Conservation (phyloP, 2,888 invertebrate genomes). For the Drosophila leonis region DNA sequence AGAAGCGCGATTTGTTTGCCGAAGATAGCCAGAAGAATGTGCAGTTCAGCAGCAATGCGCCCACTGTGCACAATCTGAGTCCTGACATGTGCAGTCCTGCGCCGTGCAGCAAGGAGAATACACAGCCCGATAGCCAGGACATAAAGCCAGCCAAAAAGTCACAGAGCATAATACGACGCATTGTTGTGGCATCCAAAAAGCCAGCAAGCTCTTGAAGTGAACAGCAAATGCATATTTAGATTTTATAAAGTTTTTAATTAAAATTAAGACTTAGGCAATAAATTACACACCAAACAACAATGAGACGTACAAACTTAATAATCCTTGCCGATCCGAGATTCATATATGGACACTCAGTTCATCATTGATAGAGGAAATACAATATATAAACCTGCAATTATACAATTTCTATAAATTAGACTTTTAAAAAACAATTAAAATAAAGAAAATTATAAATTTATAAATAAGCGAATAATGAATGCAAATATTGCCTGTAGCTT, state of each 20-base stretch:
- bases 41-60: conserved; percentile 66
- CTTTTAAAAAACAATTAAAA: neutral
- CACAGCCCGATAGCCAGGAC: conserved; percentile 38
- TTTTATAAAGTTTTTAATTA: conserved; percentile 36
- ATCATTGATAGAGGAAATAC: neutral
- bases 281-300: conserved; percentile 44
- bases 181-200: conserved; percentile 74
- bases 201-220: conserved; percentile 26
- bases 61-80: conserved; percentile 68
- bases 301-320: conserved; percentile 44
- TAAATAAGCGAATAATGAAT: neutral
- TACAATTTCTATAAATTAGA: neutral
- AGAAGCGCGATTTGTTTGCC: conserved; percentile 65
- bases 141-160: conserved; percentile 74
- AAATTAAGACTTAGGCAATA: conserved; percentile 33
- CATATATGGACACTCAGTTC: neutral
- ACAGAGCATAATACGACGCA: conserved; percentile 71
- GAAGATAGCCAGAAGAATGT: conserved; percentile 75
- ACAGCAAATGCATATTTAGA: conserved; percentile 7
- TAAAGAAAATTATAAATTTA: neutral
- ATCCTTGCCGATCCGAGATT: conserved; percentile 21
- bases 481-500: too few relatives aligned
- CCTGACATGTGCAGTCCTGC: conserved; percentile 13
- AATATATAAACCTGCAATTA: conserved; percentile 13
- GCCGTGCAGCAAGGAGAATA: conserved; percentile 50